Conservation (phyloP, 2,888 invertebrate genomes). For the Cloeon dipterum region DNA sequence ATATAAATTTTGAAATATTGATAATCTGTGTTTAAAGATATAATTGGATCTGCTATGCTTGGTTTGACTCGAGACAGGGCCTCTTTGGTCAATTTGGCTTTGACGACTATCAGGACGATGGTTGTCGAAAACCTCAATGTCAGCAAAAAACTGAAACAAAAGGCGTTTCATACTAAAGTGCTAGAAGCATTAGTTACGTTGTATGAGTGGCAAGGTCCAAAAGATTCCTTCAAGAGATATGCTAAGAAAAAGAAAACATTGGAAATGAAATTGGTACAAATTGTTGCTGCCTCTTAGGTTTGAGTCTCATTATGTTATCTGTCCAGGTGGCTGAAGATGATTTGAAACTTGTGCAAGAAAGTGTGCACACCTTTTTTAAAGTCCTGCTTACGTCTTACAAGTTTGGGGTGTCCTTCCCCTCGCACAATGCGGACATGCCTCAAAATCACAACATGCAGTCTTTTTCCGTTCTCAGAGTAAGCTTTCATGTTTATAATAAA, state of each 20-base stretch:
- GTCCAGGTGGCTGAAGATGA: background rate
- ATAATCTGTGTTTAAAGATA: constrained; percentile 17
- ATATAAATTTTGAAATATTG: too few relatives aligned
- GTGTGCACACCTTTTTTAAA: constrained; percentile 42
- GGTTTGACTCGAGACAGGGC: constrained; percentile 42
- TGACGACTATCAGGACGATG: constrained; percentile 40
- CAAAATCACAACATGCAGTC: constrained; percentile 6
- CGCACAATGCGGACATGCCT: constrained; percentile 27
- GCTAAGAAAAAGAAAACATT: background rate
- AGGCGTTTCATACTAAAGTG: constrained; percentile 40
- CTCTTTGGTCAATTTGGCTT: constrained; percentile 37
- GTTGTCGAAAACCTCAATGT: constrained; percentile 38
- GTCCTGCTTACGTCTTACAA: constrained; percentile 51
- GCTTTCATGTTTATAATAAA: constrained; percentile 1
- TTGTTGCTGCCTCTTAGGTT: too few relatives aligned
- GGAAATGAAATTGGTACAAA: too few relatives aligned
- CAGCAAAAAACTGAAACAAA: constrained; percentile 47
- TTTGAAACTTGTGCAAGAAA: background rate
- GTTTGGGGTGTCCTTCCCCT: constrained; percentile 49
- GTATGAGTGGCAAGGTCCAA: constrained; percentile 59
- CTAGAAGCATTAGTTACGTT: constrained; percentile 41
- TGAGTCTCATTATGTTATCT: too few relatives aligned
- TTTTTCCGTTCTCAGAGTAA: constrained; percentile 6
- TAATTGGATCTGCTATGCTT: constrained; percentile 34
- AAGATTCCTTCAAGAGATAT: background rate